Base-by-base conservation (phyloP, 2,797 vertebrate species). In the Neoniphon sammara region DNA sequence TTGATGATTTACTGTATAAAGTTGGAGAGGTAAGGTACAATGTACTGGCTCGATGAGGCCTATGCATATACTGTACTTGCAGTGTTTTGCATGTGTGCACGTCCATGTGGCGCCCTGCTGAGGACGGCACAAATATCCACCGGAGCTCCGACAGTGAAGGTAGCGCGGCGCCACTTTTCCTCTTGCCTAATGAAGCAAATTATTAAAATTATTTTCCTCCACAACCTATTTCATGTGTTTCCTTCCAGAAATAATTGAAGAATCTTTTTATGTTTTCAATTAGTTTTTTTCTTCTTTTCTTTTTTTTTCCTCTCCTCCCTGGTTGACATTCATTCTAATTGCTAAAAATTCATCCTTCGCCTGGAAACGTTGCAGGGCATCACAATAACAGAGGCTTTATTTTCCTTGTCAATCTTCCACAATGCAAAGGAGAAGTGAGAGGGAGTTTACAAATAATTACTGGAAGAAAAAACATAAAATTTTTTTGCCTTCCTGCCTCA, bases 261-360 rank as follows among this genome's bases (percentile, higher is more conserved):
- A 81, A 78, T 88, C 78, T 87, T 92, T 92, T 90, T 80, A 83
- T 87, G 88, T 87, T 90, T 88, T 91, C 86, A 91, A 91, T 93
- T 89, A 89, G 53, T 56, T 72, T 42, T 53, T 75, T 53, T 64
- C 18, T 34, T 14, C 12, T 61, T 55, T 30, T 50, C 54, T 3
- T 20, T 18, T 56, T 39, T 21, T 59, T 25, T 57, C 49, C 47
- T 52, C 65, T 64, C 25, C 65, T 61, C 47, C 9, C 54, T 21
- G 20, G 68, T 65, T 80, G 80, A 85, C 84, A 80, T 84, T 78
- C 59, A 17, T 58, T 85, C 80, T 88, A 91, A 92, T 90, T 91
- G 86, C 80, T 39, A 55, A 87, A 73, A 67, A 86, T 85, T 87
- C 81, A 2, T 59, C 34, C 80, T 78, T 71, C 23, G 49, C 67